These are phyloP conservation scores for Hofmannophila pseudospretella DNA, from an alignment of 2,888 invertebrate genomes.

Conservation along the genomic window DNA sequence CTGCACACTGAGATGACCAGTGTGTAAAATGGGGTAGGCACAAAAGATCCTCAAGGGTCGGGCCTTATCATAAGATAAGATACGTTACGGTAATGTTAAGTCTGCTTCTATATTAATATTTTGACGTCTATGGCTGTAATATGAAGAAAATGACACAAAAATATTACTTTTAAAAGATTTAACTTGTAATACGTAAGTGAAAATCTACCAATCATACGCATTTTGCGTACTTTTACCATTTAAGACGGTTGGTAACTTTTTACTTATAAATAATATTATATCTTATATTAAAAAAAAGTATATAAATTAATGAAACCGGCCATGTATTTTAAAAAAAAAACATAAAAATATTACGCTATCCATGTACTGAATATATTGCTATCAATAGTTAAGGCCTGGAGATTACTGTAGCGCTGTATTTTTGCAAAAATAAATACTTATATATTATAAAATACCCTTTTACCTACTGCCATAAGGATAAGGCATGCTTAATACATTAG, in stretches of 20 bases:
- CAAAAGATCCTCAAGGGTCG: too few relatives aligned
- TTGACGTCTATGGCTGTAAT: too few relatives aligned
- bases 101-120: too few relatives aligned
- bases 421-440: conserved; percentile 51
- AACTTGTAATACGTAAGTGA: not conserved
- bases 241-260: conserved; percentile 1
- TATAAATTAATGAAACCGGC: conserved; percentile 62
- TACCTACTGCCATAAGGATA: conserved; percentile 26
- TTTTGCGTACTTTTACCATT: not conserved
- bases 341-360: conserved; percentile 25
- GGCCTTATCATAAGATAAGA: too few relatives aligned
- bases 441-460: conserved; percentile 17
- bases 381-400: conserved; percentile 46
- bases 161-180: not conserved
- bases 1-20: too few relatives aligned
- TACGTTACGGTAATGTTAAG: too few relatives aligned
- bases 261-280: conserved; percentile 12
- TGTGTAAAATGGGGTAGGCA: too few relatives aligned
- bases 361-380: conserved; percentile 34
- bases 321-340: conserved; percentile 47
- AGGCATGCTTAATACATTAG: not conserved
- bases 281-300: conserved; percentile 37
- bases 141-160: not conserved
- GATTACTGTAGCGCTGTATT: conserved; percentile 51
- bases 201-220: not conserved